phyloP scores from a whole-genome alignment of 1,140 invertebrate species.

The Drosophila arawakana region DNA sequence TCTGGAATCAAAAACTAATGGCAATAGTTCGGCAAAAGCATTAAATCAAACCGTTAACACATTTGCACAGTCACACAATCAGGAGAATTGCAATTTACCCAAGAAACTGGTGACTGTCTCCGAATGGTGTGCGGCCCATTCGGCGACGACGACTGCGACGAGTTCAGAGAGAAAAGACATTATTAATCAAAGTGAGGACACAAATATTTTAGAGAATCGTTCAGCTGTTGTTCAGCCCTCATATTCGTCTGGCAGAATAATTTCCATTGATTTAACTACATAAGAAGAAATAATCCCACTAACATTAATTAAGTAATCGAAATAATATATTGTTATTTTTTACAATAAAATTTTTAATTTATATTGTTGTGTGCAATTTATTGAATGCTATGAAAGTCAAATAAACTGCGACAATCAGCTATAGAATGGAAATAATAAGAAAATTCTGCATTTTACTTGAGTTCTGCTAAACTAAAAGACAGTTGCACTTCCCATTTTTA shows the following conservation, averaged over 20 bases:
- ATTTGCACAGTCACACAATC: conserved; percentile 66
- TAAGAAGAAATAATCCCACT: conserved; percentile 49
- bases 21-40: conserved; percentile 42
- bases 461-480: too few relatives aligned
- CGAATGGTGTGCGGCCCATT: conserved; percentile 55
- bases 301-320: conserved; percentile 37
- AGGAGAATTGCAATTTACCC: conserved; percentile 72
- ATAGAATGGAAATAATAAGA: not conserved
- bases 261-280: conserved; percentile 82
- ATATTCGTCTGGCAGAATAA: conserved; percentile 62
- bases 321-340: conserved; percentile 67
- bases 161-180: conserved; percentile 52
- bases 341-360: conserved; percentile 59
- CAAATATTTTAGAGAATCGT: conserved; percentile 51
- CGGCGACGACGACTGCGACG: conserved; percentile 22
- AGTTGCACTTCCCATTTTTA: not conserved
- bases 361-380: conserved; percentile 24
- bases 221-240: conserved; percentile 58
- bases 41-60: conserved; percentile 47
- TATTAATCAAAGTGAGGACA: conserved; percentile 46
- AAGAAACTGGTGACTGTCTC: conserved; percentile 60
- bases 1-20: conserved; percentile 55
- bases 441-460: too few relatives aligned
- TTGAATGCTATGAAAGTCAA: not conserved
- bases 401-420: not conserved